These are phyloP conservation scores for Bradypodion ventrale DNA, from an alignment of 2,797 vertebrate genomes.

Conservation along the genomic window DNA sequence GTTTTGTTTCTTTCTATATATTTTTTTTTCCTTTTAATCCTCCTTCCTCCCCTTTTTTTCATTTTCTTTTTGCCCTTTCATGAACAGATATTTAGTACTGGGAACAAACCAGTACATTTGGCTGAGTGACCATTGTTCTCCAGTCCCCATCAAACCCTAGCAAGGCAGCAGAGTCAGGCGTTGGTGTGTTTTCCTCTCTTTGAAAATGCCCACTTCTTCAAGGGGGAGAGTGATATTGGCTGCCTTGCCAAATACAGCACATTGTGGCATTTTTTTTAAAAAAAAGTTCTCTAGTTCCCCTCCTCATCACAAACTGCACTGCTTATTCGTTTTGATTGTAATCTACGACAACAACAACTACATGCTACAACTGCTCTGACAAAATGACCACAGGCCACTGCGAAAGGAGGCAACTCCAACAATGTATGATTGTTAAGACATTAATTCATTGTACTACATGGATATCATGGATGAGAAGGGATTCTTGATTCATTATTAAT, in stretches of 20 bases:
- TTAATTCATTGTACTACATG: constrained; percentile 61
- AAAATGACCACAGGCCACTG: constrained; percentile 50
- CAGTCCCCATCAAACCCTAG: background rate
- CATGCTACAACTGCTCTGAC: constrained; percentile 34
- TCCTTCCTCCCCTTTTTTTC: too few relatives aligned
- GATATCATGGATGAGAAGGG: constrained; percentile 74
- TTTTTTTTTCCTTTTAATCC: background rate
- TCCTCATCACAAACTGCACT: constrained; percentile 59
- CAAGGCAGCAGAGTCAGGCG: constrained; percentile 20
- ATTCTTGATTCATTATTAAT: constrained; percentile 77
- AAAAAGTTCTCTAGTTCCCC: constrained; percentile 32
- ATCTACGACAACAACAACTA: constrained; percentile 21
- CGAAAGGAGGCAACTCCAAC: constrained; percentile 37
- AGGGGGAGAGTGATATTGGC: constrained; percentile 27
- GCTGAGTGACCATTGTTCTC: background rate
- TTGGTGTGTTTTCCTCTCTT: background rate
- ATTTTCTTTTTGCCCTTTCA: background rate
- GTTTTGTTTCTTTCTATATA: constrained; percentile 54
- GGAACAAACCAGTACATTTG: constrained; percentile 38
- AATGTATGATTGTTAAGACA: constrained; percentile 51
- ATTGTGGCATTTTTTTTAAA: constrained; percentile 17
- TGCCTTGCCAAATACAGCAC: constrained; percentile 32
- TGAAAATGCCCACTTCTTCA: constrained; percentile 34
- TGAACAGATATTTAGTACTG: constrained; percentile 28
- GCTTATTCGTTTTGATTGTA: constrained; percentile 55